These are phyloP conservation scores for Mimachlamys varia DNA, from an alignment of 2,888 invertebrate species.

Conservation along the genomic window DNA sequence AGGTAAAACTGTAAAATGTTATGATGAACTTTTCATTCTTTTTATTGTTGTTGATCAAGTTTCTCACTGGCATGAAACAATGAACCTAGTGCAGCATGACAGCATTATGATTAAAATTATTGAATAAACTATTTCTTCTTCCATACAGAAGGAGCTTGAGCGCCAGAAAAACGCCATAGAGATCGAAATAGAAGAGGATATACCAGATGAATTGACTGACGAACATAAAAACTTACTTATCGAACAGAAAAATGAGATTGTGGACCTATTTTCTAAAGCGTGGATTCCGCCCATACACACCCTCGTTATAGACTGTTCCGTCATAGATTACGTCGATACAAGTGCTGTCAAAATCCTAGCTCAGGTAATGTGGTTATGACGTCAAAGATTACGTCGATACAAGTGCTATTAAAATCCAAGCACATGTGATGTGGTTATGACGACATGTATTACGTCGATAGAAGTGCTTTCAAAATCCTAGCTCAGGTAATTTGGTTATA, in stretches of 20 bases:
- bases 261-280: constrained; percentile 58
- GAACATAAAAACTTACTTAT: constrained; percentile 57
- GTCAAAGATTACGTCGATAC: too few relatives aligned
- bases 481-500: constrained; percentile 65
- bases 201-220: constrained; percentile 59
- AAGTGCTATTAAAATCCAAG: too few relatives aligned
- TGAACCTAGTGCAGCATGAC: too few relatives aligned
- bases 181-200: constrained; percentile 50
- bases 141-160: constrained; percentile 28
- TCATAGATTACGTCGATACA: constrained; percentile 77
- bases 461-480: constrained; percentile 75
- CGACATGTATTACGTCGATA: constrained; percentile 77
- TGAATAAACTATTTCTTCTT: not conserved
- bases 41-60: too few relatives aligned
- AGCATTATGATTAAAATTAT: too few relatives aligned
- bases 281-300: constrained; percentile 68
- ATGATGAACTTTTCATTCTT: too few relatives aligned
- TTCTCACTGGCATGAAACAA: too few relatives aligned
- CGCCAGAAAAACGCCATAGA: constrained; percentile 48
- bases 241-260: constrained; percentile 59
- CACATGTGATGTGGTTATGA: too few relatives aligned
- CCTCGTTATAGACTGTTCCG: constrained; percentile 80
- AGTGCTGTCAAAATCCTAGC: constrained; percentile 75
- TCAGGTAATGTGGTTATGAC: constrained; percentile 60
- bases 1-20: too few relatives aligned